These are phyloP conservation scores for Psettodes erumei DNA, from an alignment of 2,113 vertebrate genomes.

Conservation along the genomic window DNA sequence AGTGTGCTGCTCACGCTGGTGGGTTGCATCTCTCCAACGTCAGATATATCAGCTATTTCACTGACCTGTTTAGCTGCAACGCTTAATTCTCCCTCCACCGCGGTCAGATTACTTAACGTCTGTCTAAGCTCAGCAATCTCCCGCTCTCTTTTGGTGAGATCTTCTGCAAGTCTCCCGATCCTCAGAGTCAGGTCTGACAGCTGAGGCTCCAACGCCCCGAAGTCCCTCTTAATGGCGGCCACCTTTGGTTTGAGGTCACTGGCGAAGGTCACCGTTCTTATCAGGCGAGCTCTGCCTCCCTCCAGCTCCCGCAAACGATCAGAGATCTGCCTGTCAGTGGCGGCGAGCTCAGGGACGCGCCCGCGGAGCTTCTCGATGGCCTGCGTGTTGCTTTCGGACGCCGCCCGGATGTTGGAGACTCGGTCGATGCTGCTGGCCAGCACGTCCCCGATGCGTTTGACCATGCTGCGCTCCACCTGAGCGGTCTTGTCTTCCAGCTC, in stretches of 20 bases:
- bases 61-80: constrained; percentile 78
- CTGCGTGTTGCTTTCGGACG: constrained; percentile 84
- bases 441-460: constrained; percentile 88
- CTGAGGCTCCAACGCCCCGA: constrained; percentile 85
- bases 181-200: constrained; percentile 89
- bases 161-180: constrained; percentile 89
- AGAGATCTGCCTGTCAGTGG: constrained; percentile 76
- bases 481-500: constrained; percentile 85
- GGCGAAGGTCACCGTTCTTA: constrained; percentile 89
- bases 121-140: constrained; percentile 87
- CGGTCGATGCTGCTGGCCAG: constrained; percentile 90
- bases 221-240: constrained; percentile 87
- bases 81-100: constrained; percentile 78
- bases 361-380: constrained; percentile 80
- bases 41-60: constrained; percentile 77
- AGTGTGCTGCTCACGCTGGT: constrained; percentile 32
- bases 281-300: constrained; percentile 87
- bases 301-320: constrained; percentile 87
- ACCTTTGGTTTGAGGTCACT: constrained; percentile 93
- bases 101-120: constrained; percentile 85
- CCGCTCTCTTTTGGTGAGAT: constrained; percentile 82
- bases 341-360: constrained; percentile 83
- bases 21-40: constrained; percentile 33
- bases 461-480: constrained; percentile 84
- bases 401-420: constrained; percentile 82